Conservation (phyloP, 2,888 invertebrate species). For the Papilio demoleus region DNA sequence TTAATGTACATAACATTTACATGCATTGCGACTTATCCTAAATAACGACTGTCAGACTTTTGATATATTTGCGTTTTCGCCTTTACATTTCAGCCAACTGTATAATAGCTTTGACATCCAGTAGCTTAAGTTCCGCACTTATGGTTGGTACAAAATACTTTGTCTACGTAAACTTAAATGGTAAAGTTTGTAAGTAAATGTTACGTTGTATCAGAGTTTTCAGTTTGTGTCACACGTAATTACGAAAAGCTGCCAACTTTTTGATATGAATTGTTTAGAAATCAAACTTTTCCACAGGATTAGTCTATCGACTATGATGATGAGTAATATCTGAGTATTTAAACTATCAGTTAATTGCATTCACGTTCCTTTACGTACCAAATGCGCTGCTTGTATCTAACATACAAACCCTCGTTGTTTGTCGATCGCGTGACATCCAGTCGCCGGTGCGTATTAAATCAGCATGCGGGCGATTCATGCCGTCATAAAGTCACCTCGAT, state of each 20-base stretch:
- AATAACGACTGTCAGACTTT: constrained; percentile 17
- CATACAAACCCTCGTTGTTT: constrained; percentile 17
- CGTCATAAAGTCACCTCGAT: constrained; percentile 43
- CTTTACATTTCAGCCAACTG: constrained; percentile 6
- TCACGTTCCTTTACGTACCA: background rate
- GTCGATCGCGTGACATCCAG: constrained; percentile 14
- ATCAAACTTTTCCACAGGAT: too few relatives aligned
- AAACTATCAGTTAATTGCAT: background rate
- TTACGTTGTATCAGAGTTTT: background rate
- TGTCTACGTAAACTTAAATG: background rate
- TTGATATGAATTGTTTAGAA: too few relatives aligned
- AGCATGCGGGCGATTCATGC: constrained; percentile 11
- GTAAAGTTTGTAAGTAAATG: background rate
- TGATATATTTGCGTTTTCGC: constrained; percentile 26
- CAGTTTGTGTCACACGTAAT: too few relatives aligned
- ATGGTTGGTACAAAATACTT: constrained; percentile 2
- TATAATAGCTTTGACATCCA: constrained; percentile 13
- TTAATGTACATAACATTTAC: constrained; percentile 38
- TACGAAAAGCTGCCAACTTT: too few relatives aligned
- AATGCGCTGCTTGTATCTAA: background rate
- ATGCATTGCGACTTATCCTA: constrained; percentile 29
- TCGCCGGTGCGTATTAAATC: constrained; percentile 21
- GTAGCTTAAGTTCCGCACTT: background rate
- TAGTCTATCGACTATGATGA: background rate
- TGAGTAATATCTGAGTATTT: background rate